Percentiles rank a stretch among this genome's conserved stretches.
Conservation (phyloP, 2,797 vertebrate species). For the Myotis pilosus region DNA sequence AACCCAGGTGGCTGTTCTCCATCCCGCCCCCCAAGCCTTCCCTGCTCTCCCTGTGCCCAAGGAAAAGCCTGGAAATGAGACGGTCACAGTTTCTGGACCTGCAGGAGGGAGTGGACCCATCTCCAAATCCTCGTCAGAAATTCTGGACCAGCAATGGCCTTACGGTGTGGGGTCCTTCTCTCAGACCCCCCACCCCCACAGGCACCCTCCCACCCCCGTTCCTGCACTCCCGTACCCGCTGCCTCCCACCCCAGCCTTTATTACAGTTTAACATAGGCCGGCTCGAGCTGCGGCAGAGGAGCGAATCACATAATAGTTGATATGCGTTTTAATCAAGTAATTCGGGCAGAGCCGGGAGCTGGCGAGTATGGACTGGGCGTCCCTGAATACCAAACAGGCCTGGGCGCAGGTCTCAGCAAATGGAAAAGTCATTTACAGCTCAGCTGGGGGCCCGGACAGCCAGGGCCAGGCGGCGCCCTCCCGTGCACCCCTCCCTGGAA, state of each 20-base stretch:
- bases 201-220: not conserved
- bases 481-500: not conserved
- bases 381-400: conserved; percentile 86
- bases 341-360: conserved; percentile 81
- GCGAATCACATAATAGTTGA: conserved; percentile 85
- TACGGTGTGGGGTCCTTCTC: not conserved
- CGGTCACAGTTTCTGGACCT: not conserved
- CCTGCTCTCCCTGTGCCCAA: not conserved
- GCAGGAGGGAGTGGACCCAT: not conserved
- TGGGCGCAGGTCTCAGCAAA: conserved; percentile 80
- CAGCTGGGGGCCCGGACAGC: conserved; percentile 82
- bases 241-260: conserved; percentile 61
- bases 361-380: conserved; percentile 72
- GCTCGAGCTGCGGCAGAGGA: conserved; percentile 75
- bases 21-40: not conserved
- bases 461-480: not conserved
- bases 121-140: not conserved
- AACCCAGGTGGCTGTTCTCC: not conserved
- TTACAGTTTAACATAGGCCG: conserved; percentile 82
- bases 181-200: not conserved
- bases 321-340: conserved; percentile 89
- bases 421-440: conserved; percentile 87
- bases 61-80: not conserved
- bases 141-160: not conserved
- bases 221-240: rapidly evolving